Conservation (phyloP, 2,888 invertebrate species). For the Rhamnusium bicolor region DNA sequence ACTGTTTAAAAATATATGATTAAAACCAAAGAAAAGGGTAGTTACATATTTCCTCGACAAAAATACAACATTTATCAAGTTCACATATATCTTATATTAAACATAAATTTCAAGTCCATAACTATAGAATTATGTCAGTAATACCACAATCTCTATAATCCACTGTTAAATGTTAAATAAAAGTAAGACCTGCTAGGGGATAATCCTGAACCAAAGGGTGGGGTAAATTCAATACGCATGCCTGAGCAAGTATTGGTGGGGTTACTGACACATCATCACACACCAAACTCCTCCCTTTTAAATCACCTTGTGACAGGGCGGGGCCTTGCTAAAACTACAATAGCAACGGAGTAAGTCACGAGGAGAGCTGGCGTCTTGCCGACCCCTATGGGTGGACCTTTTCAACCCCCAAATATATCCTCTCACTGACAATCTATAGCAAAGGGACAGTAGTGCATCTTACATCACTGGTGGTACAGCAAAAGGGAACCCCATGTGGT, state of each 20-base stretch:
- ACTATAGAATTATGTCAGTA: conserved; percentile 44
- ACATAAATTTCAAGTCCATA: conserved; percentile 19
- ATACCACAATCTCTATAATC: conserved; percentile 47
- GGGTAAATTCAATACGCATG: conserved; percentile 7
- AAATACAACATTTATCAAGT: not conserved
- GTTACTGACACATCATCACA: conserved; percentile 20
- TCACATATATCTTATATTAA: conserved; percentile 1
- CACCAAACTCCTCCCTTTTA: conserved; percentile 34
- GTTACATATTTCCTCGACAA: not conserved
- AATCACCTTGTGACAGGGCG: conserved; percentile 38
- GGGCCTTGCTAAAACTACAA: conserved; percentile 39
- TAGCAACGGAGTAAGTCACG: conserved; percentile 39
- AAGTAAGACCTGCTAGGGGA: conserved; percentile 20
- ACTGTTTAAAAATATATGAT: too few relatives aligned
- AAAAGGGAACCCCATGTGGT: conserved; percentile 35
- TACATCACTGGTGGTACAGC: conserved; percentile 37
- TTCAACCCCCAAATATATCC: conserved; percentile 61
- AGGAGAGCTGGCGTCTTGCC: conserved; percentile 49
- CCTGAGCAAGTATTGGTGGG: conserved; percentile 16
- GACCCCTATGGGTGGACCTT: conserved; percentile 62
- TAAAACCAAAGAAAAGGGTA: not conserved
- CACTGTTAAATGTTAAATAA: conserved; percentile 44
- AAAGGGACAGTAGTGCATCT: conserved; percentile 62
- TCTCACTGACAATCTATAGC: conserved; percentile 66
- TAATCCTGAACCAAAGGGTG: conserved; percentile 30